Conservation (phyloP, 2,797 vertebrate genomes). For the Gymnothorax reevesii region DNA sequence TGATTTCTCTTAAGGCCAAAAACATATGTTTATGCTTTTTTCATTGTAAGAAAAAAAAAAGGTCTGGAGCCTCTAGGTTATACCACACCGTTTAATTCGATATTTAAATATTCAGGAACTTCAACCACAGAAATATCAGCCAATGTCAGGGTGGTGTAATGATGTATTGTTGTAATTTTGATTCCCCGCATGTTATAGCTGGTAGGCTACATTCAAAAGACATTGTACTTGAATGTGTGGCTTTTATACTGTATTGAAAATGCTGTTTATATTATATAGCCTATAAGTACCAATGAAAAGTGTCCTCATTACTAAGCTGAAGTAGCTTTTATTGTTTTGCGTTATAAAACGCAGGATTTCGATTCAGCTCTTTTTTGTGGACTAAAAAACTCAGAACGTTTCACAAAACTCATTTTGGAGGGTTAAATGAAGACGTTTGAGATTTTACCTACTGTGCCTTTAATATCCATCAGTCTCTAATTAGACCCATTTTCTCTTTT, state of each 20-base stretch:
- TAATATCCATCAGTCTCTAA: slow-evolving; percentile 67
- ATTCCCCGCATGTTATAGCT: background rate
- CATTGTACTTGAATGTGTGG: background rate
- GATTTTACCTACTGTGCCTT: slow-evolving; percentile 63
- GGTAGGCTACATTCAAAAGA: background rate
- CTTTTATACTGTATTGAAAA: background rate
- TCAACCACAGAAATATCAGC: background rate
- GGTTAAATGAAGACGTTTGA: background rate
- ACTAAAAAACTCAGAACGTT: background rate
- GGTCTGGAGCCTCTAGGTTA: too few relatives aligned
- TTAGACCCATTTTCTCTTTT: slow-evolving; percentile 60
- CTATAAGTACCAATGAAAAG: background rate
- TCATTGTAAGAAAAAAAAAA: too few relatives aligned
- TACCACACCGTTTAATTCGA: background rate
- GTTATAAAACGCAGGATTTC: background rate
- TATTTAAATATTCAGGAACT: background rate
- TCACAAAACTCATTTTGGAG: too few relatives aligned
- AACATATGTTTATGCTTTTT: too few relatives aligned
- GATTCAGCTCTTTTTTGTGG: background rate
- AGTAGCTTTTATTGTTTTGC: background rate
- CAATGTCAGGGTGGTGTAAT: background rate
- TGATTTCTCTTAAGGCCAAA: background rate
- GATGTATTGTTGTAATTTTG: background rate
- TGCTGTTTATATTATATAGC: background rate
- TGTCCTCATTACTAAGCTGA: background rate